Conservation (phyloP, 2,888 invertebrate genomes). For the Platycnemis pennipes region DNA sequence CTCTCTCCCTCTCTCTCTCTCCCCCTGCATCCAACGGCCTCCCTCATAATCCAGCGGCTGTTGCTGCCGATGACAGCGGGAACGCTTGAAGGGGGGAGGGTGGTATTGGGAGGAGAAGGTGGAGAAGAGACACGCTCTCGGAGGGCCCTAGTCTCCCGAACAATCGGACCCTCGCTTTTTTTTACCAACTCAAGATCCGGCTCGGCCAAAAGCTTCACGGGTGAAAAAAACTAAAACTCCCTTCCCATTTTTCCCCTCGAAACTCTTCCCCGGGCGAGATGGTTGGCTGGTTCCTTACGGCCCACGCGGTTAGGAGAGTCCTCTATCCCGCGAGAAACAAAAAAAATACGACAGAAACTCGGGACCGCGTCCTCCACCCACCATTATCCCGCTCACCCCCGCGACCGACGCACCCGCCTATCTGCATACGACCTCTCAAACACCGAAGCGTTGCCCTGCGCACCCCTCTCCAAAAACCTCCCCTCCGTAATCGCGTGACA, state of each 20-base stretch:
- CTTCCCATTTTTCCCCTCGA: not conserved
- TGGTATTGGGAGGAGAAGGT: not conserved
- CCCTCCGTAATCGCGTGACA: constrained; percentile 27
- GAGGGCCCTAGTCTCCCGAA: not conserved
- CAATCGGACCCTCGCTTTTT: not conserved
- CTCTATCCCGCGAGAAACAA: not conserved
- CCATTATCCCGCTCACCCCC: not conserved
- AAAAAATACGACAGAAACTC: not conserved
- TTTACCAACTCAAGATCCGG: not conserved
- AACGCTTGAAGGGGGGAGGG: not conserved
- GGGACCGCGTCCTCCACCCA: not conserved
- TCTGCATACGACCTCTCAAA: constrained; percentile 54
- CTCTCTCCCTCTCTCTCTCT: not conserved
- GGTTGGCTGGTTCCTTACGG: not conserved
- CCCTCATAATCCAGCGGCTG: constrained; percentile 16
- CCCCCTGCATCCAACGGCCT: not conserved
- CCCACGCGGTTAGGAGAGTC: not conserved
- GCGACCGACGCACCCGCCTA: not conserved
- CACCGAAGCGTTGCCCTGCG: not conserved
- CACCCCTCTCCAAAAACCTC: not conserved
- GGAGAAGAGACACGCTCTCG: not conserved
- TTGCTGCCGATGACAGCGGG: constrained; percentile 7
- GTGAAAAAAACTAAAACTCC: not conserved
- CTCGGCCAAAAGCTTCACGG: not conserved
- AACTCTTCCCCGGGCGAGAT: not conserved